These are phyloP conservation scores for Drosophila mercatorum DNA, from an alignment of 2,888 invertebrate genomes.

Conservation along the genomic window DNA sequence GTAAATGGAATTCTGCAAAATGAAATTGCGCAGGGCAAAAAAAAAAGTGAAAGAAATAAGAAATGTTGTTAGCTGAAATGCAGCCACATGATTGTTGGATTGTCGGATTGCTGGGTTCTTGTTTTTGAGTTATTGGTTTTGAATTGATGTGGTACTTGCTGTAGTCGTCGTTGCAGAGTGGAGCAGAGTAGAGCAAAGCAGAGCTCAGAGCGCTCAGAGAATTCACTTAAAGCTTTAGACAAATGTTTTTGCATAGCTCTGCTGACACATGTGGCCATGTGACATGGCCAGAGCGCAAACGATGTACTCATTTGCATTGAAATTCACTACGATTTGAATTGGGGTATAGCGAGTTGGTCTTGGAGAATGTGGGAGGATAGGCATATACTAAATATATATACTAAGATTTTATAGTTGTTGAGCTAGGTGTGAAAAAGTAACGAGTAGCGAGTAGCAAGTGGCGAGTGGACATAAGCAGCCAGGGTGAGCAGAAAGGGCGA, in stretches of 20 bases:
- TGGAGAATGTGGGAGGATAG: not conserved
- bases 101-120: constrained; percentile 46
- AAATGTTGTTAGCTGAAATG: constrained; percentile 62
- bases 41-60: constrained; percentile 24
- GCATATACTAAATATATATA: too few species aligned
- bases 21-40: constrained; percentile 64
- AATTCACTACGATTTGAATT: constrained; percentile 20
- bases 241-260: constrained; percentile 52
- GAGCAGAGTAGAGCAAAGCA: not conserved
- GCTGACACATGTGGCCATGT: constrained; percentile 53
- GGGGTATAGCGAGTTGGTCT: not conserved
- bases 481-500: too few species aligned
- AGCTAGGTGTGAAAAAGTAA: too few species aligned
- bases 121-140: constrained; percentile 77
- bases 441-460: too few species aligned
- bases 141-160: constrained; percentile 62
- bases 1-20: constrained; percentile 76
- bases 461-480: too few species aligned
- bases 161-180: constrained; percentile 19
- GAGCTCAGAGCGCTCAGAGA: constrained; percentile 49
- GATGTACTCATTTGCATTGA: constrained; percentile 45
- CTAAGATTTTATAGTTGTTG: too few species aligned
- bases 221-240: constrained; percentile 55
- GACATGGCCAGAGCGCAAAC: constrained; percentile 28
- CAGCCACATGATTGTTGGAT: constrained; percentile 67